Evolutionary conservation across 2,797 vertebrate genomes (phyloP).

Genomic region (Ispidina picta): DNA sequence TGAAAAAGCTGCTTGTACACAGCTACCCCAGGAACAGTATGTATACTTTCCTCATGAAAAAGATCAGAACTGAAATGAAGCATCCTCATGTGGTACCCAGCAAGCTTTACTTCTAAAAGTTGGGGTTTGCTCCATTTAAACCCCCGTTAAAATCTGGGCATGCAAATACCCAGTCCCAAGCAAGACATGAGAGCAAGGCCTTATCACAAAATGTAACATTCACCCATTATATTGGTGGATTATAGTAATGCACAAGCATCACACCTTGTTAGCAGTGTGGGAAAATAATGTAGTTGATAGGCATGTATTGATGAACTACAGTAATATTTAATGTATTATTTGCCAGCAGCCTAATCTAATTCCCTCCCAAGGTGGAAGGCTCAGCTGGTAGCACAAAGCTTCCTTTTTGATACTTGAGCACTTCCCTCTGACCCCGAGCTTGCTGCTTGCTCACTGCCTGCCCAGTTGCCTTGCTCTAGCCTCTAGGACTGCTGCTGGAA

Average conservation of each 20-base stretch:
- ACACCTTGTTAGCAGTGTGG: background rate
- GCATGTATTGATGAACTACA: background rate
- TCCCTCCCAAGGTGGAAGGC: background rate
- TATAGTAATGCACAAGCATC: background rate
- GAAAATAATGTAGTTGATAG: background rate
- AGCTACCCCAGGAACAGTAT: background rate
- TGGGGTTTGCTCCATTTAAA: background rate
- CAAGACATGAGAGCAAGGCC: background rate
- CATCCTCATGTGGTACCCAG: background rate
- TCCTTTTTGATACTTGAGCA: background rate
- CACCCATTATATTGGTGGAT: background rate
- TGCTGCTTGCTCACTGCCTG: background rate
- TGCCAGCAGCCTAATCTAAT: background rate
- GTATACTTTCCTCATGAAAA: background rate
- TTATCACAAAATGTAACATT: background rate
- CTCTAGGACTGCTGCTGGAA: background rate
- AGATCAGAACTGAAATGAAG: background rate
- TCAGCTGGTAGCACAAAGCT: background rate
- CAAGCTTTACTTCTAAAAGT: background rate
- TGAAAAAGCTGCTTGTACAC: background rate
- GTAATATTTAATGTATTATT: background rate
- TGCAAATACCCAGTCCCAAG: background rate
- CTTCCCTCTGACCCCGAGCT: rapidly evolving
- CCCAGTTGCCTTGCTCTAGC: background rate
- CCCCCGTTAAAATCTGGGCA: background rate